Evolutionary conservation across 2,113 vertebrate genomes (phyloP).

Genomic region (Eonycteris spelaea): DNA sequence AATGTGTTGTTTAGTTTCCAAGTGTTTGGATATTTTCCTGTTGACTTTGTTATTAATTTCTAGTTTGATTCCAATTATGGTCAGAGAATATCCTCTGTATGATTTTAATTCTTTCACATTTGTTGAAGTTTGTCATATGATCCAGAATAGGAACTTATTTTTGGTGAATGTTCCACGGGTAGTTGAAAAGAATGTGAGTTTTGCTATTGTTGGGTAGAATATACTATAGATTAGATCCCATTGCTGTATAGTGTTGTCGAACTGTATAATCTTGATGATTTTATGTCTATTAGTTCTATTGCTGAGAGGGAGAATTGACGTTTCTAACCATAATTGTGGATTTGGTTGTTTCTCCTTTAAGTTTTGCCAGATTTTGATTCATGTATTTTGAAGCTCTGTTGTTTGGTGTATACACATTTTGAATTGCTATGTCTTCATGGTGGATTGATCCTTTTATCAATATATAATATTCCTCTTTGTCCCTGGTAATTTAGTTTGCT

Average conservation of each 20-base stretch:
- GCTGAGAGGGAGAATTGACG: background rate
- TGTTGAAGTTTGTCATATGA: slow-evolving; percentile 22
- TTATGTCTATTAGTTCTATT: background rate
- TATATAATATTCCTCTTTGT: slow-evolving; percentile 4
- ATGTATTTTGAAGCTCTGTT: slow-evolving; percentile 24
- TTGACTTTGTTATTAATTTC: slow-evolving; percentile 35
- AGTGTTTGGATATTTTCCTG: slow-evolving; percentile 30
- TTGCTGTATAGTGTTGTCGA: slow-evolving; percentile 30
- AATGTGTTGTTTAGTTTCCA: slow-evolving; percentile 15
- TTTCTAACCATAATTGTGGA: background rate
- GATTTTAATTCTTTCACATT: slow-evolving; percentile 24
- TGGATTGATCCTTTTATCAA: background rate
- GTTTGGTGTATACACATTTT: background rate
- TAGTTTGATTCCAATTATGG: slow-evolving; percentile 38
- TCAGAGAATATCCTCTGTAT: slow-evolving; percentile 1
- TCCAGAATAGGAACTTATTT: background rate
- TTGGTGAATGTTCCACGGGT: slow-evolving; percentile 18
- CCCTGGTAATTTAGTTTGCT: slow-evolving; percentile 28
- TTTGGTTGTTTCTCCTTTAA: slow-evolving; percentile 18
- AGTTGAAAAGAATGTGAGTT: slow-evolving; percentile 55
- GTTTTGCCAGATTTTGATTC: slow-evolving; percentile 5
- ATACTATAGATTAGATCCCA: slow-evolving; percentile 29
- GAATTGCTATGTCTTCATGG: background rate
- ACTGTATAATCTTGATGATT: slow-evolving; percentile 43
- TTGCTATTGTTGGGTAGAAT: slow-evolving; percentile 6